phyloP scores from a whole-genome alignment of 1,140 invertebrate genomes.

The Heterodera carotae region DNA sequence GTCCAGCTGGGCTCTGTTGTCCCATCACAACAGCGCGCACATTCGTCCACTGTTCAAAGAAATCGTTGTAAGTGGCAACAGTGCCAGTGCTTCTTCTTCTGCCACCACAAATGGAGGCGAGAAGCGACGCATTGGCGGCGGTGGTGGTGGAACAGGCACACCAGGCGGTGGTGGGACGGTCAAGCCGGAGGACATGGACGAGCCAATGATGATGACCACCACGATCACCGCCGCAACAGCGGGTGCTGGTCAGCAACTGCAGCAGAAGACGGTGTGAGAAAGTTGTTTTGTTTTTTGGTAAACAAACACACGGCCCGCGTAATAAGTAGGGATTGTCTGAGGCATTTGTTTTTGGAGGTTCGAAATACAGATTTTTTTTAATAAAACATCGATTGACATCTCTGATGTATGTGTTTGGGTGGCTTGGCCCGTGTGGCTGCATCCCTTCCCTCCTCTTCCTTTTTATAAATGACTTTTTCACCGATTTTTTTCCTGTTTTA shows the following conservation, averaged over 20 bases:
- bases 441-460: no score
- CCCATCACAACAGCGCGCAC: constrained; percentile 15
- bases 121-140: background rate
- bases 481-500: no score
- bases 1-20: constrained; percentile 28
- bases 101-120: background rate
- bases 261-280: background rate
- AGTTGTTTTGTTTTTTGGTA: background rate
- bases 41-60: constrained; percentile 17
- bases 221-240: background rate
- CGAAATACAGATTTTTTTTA: no score
- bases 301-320: no score
- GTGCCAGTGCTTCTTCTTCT: background rate
- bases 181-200: background rate
- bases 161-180: background rate
- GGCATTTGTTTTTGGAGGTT: no score
- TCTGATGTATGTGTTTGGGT: no score
- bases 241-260: background rate
- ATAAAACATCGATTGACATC: no score
- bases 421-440: no score
- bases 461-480: no score
- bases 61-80: background rate
- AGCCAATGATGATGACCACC: background rate
- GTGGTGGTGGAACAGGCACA: background rate
- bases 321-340: no score